Conservation (phyloP, 2,888 invertebrate genomes). For the Electrophaes corylata region DNA sequence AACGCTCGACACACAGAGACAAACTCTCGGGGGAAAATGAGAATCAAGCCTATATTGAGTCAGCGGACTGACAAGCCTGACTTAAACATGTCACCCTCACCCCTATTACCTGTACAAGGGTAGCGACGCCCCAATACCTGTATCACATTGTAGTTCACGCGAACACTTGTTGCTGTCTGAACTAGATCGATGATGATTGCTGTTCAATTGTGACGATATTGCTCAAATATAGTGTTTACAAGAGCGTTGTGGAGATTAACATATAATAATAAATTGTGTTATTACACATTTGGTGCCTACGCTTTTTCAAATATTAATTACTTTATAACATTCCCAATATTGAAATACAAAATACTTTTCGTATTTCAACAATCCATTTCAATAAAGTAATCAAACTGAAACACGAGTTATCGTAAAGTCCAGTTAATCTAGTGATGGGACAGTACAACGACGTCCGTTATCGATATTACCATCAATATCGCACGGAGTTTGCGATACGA, state of each 20-base stretch:
- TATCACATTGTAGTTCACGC: not conserved
- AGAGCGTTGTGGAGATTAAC: not conserved
- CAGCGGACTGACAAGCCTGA: too few relatives aligned
- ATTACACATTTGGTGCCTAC: too few relatives aligned
- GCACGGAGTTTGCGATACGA: not conserved
- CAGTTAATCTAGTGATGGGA: conserved; percentile 21
- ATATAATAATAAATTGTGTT: too few relatives aligned
- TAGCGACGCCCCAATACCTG: not conserved
- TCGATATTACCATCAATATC: conserved; percentile 9
- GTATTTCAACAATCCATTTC: not conserved
- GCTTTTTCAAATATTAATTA: too few relatives aligned
- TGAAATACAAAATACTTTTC: not conserved
- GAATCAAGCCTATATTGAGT: too few relatives aligned
- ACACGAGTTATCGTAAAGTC: conserved; percentile 10
- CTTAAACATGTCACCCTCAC: too few relatives aligned
- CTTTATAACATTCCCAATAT: not conserved
- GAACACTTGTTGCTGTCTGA: conserved; percentile 11
- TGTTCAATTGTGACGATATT: not conserved
- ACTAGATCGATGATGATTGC: not conserved
- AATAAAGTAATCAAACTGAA: conserved; percentile 6
- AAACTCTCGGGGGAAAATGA: too few relatives aligned
- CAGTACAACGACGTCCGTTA: not conserved
- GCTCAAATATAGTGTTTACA: not conserved
- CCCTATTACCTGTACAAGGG: not conserved
- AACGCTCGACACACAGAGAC: too few relatives aligned